A percentile compares a stretch with the other conserved stretches of the same genome.
Evolutionary conservation across 2,797 vertebrate species (phyloP).

Genomic region (Fringilla coelebs): DNA sequence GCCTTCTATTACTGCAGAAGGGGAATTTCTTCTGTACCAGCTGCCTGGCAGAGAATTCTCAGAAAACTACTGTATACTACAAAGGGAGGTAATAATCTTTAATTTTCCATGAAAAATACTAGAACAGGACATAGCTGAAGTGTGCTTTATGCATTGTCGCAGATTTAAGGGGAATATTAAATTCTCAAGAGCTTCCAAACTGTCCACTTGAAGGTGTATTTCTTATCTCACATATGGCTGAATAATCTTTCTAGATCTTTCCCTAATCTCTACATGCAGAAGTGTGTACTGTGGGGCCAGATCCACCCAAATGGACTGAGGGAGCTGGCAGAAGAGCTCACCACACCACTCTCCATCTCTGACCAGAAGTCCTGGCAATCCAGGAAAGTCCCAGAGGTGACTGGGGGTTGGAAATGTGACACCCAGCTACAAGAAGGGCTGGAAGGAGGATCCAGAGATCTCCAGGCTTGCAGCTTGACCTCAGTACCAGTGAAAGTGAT

Average conservation of each 20-base stretch:
- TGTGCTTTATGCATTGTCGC: not conserved
- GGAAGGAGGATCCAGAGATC: not conserved
- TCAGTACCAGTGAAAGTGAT: not conserved
- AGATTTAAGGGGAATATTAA: conserved; percentile 11
- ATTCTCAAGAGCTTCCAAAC: not conserved
- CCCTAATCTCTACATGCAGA: not conserved
- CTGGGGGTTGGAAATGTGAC: not conserved
- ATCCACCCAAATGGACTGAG: not conserved
- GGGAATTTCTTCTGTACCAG: conserved; percentile 13
- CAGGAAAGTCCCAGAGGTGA: not conserved
- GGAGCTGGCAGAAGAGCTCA: not conserved
- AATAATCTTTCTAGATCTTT: not conserved
- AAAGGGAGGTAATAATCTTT: conserved; percentile 47
- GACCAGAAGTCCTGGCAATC: not conserved
- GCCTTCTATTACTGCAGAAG: conserved; percentile 31
- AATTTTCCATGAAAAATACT: conserved; percentile 42
- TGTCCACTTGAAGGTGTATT: not conserved
- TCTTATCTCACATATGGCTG: not conserved
- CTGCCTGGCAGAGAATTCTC: conserved; percentile 18
- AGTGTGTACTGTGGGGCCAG: too few relatives aligned
- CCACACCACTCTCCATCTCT: not conserved
- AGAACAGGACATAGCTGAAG: not conserved
- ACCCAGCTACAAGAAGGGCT: not conserved
- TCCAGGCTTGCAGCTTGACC: not conserved
- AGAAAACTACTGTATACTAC: not conserved